A percentile compares a stretch with the other conserved stretches of the same genome.
These are phyloP conservation scores for Hafferia zeledoni DNA, from an alignment of 2,797 vertebrate species.

Conservation along the genomic window DNA sequence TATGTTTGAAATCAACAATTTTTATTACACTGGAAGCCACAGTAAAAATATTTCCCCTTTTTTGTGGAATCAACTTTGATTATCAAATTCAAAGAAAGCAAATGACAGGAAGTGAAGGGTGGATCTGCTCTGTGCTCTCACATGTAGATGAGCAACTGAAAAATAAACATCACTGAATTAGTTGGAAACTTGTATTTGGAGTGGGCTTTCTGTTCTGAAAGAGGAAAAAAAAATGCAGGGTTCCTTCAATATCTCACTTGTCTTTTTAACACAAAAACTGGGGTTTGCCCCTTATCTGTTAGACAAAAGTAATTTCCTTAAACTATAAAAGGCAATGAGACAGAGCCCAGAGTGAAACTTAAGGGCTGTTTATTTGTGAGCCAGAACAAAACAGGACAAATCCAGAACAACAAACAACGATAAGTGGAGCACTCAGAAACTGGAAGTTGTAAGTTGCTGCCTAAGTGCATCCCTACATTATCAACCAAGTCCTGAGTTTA, in stretches of 20 bases:
- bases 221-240: background rate
- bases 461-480: background rate
- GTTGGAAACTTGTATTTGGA: background rate
- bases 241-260: background rate
- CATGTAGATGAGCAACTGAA: background rate
- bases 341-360: background rate
- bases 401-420: background rate
- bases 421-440: background rate
- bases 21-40: background rate
- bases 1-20: background rate
- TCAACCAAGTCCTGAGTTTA: background rate
- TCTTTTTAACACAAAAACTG: background rate
- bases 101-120: background rate
- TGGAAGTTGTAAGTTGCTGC: background rate
- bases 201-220: background rate
- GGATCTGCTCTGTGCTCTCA: background rate
- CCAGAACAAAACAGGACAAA: background rate
- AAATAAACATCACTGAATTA: background rate
- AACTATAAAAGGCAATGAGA: background rate
- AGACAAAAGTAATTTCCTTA: background rate
- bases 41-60: background rate
- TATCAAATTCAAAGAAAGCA: constrained; percentile 10
- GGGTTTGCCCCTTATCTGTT: background rate
- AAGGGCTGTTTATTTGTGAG: background rate
- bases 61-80: background rate